Conservation (phyloP, 2,113 vertebrate species). For the Heterotilapia buettikoferi region DNA sequence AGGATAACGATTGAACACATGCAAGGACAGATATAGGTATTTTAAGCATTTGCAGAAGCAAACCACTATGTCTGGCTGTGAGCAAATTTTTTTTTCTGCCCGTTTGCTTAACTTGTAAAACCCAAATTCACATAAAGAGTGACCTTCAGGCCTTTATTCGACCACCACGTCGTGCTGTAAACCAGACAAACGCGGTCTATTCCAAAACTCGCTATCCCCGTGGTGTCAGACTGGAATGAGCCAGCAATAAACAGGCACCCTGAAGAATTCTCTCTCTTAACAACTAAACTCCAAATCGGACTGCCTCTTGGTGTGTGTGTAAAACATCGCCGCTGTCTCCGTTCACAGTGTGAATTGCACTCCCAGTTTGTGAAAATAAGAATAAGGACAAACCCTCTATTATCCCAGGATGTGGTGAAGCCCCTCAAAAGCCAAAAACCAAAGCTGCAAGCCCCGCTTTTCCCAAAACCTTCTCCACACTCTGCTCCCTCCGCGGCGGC, state of each 20-base stretch:
- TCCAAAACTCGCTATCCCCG: neutral
- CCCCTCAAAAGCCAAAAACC: neutral
- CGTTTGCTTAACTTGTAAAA: neutral
- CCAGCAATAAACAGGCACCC: neutral
- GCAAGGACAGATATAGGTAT: neutral
- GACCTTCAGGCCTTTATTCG: neutral
- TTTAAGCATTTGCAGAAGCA: neutral
- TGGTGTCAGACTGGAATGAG: neutral
- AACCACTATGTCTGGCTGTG: neutral
- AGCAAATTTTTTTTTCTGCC: neutral
- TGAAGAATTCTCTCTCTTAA: neutral
- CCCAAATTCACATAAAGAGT: neutral
- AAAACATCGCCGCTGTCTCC: neutral
- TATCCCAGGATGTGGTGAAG: conserved; percentile 5
- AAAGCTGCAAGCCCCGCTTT: conserved; percentile 1
- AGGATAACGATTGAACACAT: neutral
- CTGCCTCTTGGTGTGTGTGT: neutral
- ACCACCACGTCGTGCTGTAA: neutral
- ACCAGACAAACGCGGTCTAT: neutral
- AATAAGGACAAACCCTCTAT: neutral
- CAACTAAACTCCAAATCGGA: conserved; percentile 14
- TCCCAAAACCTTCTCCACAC: neutral
- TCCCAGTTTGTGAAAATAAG: conserved; percentile 15
- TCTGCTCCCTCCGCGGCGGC: conserved; percentile 12
- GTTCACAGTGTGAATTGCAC: neutral